Evolutionary conservation across 2,888 invertebrate species (phyloP).

Genomic region (Cephus spinipes): DNA sequence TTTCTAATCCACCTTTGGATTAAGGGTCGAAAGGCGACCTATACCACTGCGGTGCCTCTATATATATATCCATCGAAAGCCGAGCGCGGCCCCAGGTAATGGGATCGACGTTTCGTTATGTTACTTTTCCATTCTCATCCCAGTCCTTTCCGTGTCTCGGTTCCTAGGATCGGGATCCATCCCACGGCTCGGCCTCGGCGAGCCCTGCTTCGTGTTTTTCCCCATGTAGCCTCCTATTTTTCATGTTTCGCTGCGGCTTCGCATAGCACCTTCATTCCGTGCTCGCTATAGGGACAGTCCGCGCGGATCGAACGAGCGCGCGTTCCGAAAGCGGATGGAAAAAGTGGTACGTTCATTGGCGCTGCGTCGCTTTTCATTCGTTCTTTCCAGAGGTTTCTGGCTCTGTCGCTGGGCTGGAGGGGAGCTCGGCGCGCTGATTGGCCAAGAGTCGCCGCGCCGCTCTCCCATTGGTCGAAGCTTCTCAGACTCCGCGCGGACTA

Average conservation of each 20-base stretch:
- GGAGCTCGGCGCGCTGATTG: constrained; percentile 28
- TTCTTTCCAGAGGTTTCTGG: constrained; percentile 32
- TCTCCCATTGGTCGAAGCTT: constrained; percentile 47
- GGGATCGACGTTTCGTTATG: constrained; percentile 67
- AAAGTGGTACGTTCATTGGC: constrained; percentile 47
- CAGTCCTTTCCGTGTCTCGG: constrained; percentile 40
- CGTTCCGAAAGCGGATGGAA: constrained; percentile 29
- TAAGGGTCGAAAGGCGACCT: constrained; percentile 55
- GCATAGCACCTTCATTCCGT: constrained; percentile 65
- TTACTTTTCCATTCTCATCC: constrained; percentile 65
- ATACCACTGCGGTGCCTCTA: constrained; percentile 14
- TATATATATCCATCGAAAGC: constrained; percentile 5
- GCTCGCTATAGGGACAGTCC: constrained; percentile 39
- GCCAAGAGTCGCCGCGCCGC: constrained; percentile 33
- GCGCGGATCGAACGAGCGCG: constrained; percentile 52
- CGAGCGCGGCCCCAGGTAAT: constrained; percentile 57
- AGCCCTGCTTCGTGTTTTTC: constrained; percentile 60
- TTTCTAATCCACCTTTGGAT: constrained; percentile 62
- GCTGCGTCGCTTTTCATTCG: constrained; percentile 47
- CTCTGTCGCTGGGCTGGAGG: constrained; percentile 3
- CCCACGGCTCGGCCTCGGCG: constrained; percentile 36
- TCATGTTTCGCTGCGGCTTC: constrained; percentile 68
- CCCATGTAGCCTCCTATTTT: constrained; percentile 66
- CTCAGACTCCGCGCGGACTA: constrained; percentile 58
- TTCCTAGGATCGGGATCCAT: constrained; percentile 46